These are phyloP conservation scores for Lumbricus terrestris DNA, from an alignment of 2,888 invertebrate species.

Conservation along the genomic window DNA sequence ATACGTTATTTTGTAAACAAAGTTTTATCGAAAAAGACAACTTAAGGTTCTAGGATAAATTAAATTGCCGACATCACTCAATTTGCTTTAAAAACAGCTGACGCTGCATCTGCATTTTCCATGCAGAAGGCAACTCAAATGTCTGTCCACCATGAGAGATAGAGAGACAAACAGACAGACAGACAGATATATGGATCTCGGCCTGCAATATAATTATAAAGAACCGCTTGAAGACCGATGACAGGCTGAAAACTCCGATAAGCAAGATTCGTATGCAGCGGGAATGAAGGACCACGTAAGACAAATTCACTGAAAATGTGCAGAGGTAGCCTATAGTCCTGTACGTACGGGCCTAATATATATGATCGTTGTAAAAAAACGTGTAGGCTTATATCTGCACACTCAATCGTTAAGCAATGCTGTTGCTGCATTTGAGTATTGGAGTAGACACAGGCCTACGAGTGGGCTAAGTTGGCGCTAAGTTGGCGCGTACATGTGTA, in stretches of 20 bases:
- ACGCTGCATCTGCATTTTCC: neutral
- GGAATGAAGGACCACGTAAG: too few species aligned
- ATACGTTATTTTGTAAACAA: neutral
- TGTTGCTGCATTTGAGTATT: neutral
- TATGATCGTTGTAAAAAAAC: too few species aligned
- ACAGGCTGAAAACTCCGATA: neutral
- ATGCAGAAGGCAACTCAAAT: too few species aligned
- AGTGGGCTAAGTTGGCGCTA: too few species aligned
- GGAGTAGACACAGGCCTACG: neutral
- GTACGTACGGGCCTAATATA: too few species aligned
- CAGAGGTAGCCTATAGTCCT: too few species aligned
- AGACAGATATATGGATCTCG: neutral
- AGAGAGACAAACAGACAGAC: too few species aligned
- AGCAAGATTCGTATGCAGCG: too few species aligned
- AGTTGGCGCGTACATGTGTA: too few species aligned
- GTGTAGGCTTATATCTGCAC: too few species aligned
- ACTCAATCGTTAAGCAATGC: neutral
- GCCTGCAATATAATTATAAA: neutral
- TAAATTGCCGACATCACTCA: neutral
- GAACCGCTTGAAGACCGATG: neutral
- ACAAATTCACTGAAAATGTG: too few species aligned
- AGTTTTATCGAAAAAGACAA: neutral
- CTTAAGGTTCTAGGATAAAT: neutral
- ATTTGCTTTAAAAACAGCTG: neutral
- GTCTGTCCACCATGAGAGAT: too few species aligned